phyloP scores from a whole-genome alignment of 1,140 invertebrate genomes.

The Apis mellifera region Amel_HAv3.1 CM009935.2:783001-783500 shows the following conservation, averaged over 20 bases:
- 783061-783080: background rate
- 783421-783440: conserved; percentile 54
- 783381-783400: conserved; percentile 11
- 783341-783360: conserved; percentile 17
- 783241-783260: background rate
- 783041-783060: background rate
- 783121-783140: background rate
- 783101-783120: background rate
- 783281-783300: conserved; percentile 23
- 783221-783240: background rate
- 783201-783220: background rate
- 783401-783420: conserved; percentile 57
- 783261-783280: background rate
- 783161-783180: background rate
- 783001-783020: background rate
- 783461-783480: conserved; percentile 66
- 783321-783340: background rate
- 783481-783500: conserved; percentile 30
- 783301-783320: conserved; percentile 38
- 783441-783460: conserved; percentile 58
- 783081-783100: background rate
- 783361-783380: conserved; percentile 17
- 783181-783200: background rate
- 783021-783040: background rate
- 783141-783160: background rate